These are phyloP conservation scores for Okapia johnstoni DNA, from an alignment of 2,113 vertebrate species.

Conservation along the genomic window DNA sequence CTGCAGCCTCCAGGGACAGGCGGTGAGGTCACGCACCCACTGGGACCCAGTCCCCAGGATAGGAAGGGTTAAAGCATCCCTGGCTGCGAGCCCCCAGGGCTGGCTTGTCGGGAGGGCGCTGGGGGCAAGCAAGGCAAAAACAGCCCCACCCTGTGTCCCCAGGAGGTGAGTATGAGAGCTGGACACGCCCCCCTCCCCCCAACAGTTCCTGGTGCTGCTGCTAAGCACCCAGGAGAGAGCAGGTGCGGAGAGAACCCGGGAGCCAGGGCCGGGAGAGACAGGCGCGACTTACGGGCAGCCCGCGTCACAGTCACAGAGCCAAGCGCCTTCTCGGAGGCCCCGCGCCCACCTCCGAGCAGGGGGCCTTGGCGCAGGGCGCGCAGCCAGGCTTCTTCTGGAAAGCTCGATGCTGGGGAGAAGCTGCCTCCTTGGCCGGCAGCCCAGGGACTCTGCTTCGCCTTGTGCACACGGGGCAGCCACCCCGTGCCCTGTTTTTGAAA, in stretches of 20 bases:
- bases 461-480: neutral
- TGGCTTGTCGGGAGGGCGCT: neutral
- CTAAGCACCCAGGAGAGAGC: neutral
- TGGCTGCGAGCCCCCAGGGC: neutral
- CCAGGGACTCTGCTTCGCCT: neutral
- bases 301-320: rapidly evolving
- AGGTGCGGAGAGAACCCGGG: neutral
- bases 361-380: rapidly evolving
- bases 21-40: neutral
- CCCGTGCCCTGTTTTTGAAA: neutral
- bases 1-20: neutral
- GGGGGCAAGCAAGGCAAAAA: neutral
- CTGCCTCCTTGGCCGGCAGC: neutral
- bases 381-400: neutral
- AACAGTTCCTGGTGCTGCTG: too few relatives aligned
- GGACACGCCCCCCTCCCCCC: too few relatives aligned
- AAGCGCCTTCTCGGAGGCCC: neutral
- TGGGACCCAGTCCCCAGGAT: neutral
- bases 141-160: rapidly evolving
- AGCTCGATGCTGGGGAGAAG: neutral
- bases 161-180: too few relatives aligned
- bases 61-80: neutral
- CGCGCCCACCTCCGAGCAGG: neutral
- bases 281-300: neutral
- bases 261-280: neutral